Evolutionary conservation across 2,888 invertebrate species (phyloP).

Genomic region (Ophonus ardosiacus): DNA sequence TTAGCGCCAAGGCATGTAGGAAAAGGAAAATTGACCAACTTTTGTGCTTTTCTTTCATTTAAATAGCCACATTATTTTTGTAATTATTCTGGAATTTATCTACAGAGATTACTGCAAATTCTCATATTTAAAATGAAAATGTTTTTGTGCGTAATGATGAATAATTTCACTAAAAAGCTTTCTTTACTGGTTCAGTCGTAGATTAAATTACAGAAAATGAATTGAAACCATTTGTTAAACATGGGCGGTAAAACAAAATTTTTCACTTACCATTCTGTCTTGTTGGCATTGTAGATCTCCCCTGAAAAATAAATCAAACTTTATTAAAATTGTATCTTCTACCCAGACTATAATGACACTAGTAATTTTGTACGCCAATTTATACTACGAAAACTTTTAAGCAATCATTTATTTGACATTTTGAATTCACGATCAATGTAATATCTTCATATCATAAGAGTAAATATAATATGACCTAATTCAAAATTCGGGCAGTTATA

Average conservation of each 20-base stretch:
- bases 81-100: constrained; percentile 20
- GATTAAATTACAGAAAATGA: neutral
- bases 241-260: neutral
- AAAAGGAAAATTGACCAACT: constrained; percentile 23
- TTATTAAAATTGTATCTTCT: neutral
- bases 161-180: neutral
- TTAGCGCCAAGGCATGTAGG: constrained; percentile 12
- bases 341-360: too few species aligned
- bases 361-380: too few species aligned
- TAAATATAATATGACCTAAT: too few species aligned
- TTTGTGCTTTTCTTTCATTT: constrained; percentile 37
- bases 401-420: too few species aligned
- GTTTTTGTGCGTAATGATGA: neutral
- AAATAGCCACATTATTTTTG: constrained; percentile 25
- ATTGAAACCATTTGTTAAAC: neutral
- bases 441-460: too few species aligned
- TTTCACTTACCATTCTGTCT: neutral
- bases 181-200: neutral
- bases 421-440: too few species aligned
- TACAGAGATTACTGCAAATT: constrained; percentile 13
- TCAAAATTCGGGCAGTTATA: too few species aligned
- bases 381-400: too few species aligned
- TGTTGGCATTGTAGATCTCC: neutral
- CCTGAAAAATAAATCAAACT: neutral
- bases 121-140: neutral